These are phyloP conservation scores for Torymus aiolomorphi DNA, from an alignment of 2,888 invertebrate species.

Conservation along the genomic window DNA sequence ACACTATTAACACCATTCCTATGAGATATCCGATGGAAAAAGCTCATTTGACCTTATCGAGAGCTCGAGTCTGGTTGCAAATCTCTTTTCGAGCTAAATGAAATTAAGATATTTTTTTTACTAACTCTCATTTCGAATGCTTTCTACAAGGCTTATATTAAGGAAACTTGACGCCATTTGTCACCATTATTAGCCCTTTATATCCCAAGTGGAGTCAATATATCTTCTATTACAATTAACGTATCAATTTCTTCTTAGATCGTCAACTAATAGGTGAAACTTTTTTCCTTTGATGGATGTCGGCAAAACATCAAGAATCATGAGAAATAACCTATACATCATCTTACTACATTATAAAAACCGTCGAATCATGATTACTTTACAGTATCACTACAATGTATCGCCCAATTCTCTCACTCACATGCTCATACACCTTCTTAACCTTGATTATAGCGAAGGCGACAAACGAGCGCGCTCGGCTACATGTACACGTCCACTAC, in stretches of 20 bases:
- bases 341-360: no score
- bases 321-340: no score
- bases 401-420: not conserved
- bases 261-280: no score
- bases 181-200: no score
- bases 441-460: slow-evolving; percentile 50
- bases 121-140: not conserved
- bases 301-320: no score
- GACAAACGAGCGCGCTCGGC: slow-evolving; percentile 7
- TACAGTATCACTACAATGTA: not conserved
- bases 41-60: not conserved
- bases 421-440: slow-evolving; percentile 19
- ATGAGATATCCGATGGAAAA: slow-evolving; percentile 15
- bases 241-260: no score
- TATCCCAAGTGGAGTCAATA: no score
- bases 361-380: no score
- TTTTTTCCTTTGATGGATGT: no score
- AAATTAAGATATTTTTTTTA: not conserved
- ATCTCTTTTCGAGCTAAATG: not conserved
- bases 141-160: not conserved
- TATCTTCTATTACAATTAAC: no score
- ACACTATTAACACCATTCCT: slow-evolving; percentile 30
- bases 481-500: not conserved
- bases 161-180: no score
- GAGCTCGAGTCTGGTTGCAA: not conserved